Base-by-base conservation (phyloP, 2,797 vertebrate species). In the Adelosebastes latens region DNA sequence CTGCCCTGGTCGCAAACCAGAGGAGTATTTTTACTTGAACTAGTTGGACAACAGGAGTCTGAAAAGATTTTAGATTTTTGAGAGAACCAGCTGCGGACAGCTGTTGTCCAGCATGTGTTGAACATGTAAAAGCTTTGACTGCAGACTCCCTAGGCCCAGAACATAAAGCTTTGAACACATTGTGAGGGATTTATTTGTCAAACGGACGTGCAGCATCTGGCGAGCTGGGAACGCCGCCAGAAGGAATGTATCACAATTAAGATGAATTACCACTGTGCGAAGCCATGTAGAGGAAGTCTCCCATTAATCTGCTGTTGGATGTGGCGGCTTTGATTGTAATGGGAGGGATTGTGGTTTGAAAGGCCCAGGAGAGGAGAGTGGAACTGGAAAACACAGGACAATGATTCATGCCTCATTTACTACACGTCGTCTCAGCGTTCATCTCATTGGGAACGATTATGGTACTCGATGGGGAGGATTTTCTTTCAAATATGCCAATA, bases 1-100 rank as follows among this genome's bases (percentile, higher is more conserved):
- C 97, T 0, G 94, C 94, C 0, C 94, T 99, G 2, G 96, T 99
- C 68, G 92, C 93, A 0, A 96, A 96, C 86, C 97, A 97, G 55
- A 91, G 97, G 93, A 97, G 94, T 86, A 89, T 97, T 89, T 97
- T 98, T 72, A 95, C 95, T 10, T 98, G 92, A 95, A 31, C 55
- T 2, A 0, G 4, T 11, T 27, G 5, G 13, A 66, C n/a, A 4
- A 4, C 53, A 14, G 16, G 10, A 49, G 46, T 49, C 46, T 49
- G 16, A 20, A 49, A 49, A 49, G 18, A 49, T 34, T 53, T 14
- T 20, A 1, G 42, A 9, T 42, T 66, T 46, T 31, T 2, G 55
- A 72, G 66, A 80, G 73, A 62, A 64, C 59, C 89, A 88, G 81
- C 82, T 86, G 85, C 62, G 31, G 16, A 34, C 83, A 79, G 86